phyloP scores from a whole-genome alignment of 2,888 invertebrate species.

The Xestia xanthographa region DNA sequence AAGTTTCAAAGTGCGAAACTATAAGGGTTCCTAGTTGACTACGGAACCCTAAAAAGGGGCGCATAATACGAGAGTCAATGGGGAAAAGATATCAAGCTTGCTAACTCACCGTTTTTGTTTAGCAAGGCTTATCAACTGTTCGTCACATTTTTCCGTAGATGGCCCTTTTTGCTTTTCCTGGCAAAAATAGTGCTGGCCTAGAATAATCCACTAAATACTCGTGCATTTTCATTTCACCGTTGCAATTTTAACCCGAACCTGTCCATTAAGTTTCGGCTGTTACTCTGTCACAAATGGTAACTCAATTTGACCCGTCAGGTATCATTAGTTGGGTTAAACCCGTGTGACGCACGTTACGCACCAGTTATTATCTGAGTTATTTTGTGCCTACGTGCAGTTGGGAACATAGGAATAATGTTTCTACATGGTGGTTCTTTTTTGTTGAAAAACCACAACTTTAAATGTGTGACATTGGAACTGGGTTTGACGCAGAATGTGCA shows the following conservation, averaged over 20 bases:
- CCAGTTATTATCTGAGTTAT: conserved; percentile 26
- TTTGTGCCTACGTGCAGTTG: conserved; percentile 41
- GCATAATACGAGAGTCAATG: neutral
- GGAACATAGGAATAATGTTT: conserved; percentile 1
- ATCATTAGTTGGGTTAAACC: conserved; percentile 46
- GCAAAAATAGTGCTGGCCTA: neutral
- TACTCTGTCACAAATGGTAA: conserved; percentile 7
- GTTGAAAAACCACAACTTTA: neutral
- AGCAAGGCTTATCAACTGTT: too few relatives aligned
- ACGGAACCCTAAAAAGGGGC: too few relatives aligned
- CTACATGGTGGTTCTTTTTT: neutral
- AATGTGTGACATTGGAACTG: conserved; percentile 21
- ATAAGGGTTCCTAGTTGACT: too few relatives aligned
- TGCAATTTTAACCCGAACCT: conserved; percentile 17
- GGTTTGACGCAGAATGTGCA: too few relatives aligned
- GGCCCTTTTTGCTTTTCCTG: neutral
- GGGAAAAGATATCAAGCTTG: neutral
- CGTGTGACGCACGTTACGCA: conserved; percentile 34
- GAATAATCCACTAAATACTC: neutral
- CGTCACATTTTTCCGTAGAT: neutral
- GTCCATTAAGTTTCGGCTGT: neutral
- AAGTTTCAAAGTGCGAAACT: too few relatives aligned
- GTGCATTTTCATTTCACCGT: neutral
- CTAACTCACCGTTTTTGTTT: neutral
- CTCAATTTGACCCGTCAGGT: conserved; percentile 39